Evolutionary conservation across 2,797 vertebrate species (phyloP).

Genomic region (Spondyliosoma cantharus): DNA sequence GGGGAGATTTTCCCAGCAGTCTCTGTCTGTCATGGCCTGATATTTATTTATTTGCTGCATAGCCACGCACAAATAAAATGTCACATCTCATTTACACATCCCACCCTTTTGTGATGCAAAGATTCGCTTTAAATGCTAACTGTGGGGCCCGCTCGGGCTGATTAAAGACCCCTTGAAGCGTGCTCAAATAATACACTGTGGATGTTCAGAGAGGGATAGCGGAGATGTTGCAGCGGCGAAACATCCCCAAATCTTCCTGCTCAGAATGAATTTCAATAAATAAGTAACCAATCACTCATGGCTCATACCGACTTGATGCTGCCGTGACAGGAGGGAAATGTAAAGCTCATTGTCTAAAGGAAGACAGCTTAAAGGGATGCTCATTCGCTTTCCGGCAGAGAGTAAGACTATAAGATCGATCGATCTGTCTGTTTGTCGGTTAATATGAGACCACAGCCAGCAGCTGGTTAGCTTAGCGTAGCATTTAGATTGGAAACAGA

Average conservation of each 20-base stretch:
- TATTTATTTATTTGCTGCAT: conserved; percentile 95
- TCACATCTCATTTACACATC: conserved; percentile 88
- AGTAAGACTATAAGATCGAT: conserved; percentile 3
- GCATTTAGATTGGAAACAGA: neutral
- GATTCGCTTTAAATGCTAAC: conserved; percentile 84
- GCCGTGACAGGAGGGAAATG: conserved; percentile 32
- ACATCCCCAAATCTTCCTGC: conserved; percentile 58
- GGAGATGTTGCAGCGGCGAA: conserved; percentile 55
- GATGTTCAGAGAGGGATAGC: conserved; percentile 67
- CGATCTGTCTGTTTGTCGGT: neutral
- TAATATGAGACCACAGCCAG: neutral
- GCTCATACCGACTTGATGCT: conserved; percentile 28
- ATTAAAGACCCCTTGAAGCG: conserved; percentile 83
- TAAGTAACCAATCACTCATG: conserved; percentile 47
- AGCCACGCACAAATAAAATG: conserved; percentile 87
- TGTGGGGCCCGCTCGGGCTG: conserved; percentile 78
- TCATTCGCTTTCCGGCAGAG: neutral
- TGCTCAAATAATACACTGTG: conserved; percentile 75
- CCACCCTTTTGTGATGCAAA: conserved; percentile 85
- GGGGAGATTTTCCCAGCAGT: conserved; percentile 84
- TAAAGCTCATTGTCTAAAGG: conserved; percentile 18
- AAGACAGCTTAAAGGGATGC: neutral
- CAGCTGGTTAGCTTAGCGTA: conserved; percentile 19
- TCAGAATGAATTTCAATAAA: conserved; percentile 64
- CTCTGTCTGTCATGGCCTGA: conserved; percentile 92